Conservation (phyloP, 2,113 vertebrate genomes). For the Rhynchopsitta pachyrhyncha region DNA sequence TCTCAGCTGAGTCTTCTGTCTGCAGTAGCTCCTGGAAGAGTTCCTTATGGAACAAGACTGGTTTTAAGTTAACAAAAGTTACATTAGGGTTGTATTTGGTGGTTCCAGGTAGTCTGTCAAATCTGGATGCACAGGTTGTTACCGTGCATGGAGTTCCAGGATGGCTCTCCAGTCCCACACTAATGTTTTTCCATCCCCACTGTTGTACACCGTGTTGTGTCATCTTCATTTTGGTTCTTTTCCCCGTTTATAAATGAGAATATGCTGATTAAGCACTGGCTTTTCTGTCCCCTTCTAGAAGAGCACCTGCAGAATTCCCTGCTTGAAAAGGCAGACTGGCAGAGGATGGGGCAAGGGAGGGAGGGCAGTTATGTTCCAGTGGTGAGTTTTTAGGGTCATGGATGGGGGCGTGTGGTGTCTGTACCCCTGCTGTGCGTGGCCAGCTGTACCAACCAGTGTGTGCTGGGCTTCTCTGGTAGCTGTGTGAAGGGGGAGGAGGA, state of each 20-base stretch:
- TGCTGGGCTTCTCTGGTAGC: neutral
- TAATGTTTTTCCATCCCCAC: neutral
- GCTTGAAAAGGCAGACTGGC: neutral
- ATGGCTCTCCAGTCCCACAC: neutral
- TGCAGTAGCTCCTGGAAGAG: neutral
- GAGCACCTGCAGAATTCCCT: neutral
- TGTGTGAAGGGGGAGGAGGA: neutral
- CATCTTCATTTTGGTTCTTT: neutral
- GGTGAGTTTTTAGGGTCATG: neutral
- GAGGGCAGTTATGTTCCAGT: fast-evolving
- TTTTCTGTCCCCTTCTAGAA: neutral
- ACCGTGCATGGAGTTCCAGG: neutral
- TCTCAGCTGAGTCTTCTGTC: neutral
- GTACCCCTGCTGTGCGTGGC: neutral
- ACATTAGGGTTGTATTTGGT: neutral
- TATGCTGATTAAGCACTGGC: no score
- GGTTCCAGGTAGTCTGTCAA: neutral
- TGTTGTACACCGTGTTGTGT: neutral
- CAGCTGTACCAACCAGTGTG: fast-evolving
- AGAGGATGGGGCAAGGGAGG: neutral
- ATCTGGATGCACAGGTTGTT: neutral
- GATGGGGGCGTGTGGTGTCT: neutral
- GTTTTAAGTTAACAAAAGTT: neutral
- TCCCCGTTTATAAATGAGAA: neutral
- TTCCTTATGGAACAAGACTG: neutral